Conservation (phyloP, 2,797 vertebrate genomes). For the Lagorchestes hirsutus region DNA sequence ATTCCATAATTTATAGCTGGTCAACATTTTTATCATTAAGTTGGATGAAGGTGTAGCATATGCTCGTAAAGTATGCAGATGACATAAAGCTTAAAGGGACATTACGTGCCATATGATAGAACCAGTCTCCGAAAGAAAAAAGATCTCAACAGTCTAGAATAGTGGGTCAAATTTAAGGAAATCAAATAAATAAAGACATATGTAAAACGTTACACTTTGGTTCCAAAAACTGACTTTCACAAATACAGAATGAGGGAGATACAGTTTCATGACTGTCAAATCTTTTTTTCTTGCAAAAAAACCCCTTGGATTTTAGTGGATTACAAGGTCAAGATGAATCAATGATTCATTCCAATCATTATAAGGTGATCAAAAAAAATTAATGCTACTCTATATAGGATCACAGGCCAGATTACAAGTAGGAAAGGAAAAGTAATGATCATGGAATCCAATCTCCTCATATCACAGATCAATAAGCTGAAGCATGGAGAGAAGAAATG, state of each 20-base stretch:
- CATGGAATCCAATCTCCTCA: neutral
- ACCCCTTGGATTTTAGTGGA: neutral
- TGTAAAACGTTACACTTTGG: neutral
- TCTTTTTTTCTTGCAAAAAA: neutral
- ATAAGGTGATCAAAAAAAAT: neutral
- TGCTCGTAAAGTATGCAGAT: neutral
- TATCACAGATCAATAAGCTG: neutral
- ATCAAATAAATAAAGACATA: neutral
- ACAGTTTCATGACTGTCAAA: neutral
- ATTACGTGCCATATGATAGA: neutral
- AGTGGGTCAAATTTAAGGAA: neutral
- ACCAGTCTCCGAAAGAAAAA: neutral
- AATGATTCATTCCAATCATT: neutral
- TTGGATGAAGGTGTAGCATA: neutral
- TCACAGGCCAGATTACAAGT: neutral
- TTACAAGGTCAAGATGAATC: neutral
- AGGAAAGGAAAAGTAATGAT: neutral
- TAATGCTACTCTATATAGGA: neutral
- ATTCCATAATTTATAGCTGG: neutral
- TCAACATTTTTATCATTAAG: neutral
- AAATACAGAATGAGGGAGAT: neutral
- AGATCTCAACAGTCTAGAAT: neutral
- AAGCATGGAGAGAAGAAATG: neutral
- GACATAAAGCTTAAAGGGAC: neutral
- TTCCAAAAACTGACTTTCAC: neutral